Evolutionary conservation across 2,888 invertebrate species (phyloP), one percentile per base, ranked within the genome.

Genomic region (Eutolmus rufibarbis): DNA sequence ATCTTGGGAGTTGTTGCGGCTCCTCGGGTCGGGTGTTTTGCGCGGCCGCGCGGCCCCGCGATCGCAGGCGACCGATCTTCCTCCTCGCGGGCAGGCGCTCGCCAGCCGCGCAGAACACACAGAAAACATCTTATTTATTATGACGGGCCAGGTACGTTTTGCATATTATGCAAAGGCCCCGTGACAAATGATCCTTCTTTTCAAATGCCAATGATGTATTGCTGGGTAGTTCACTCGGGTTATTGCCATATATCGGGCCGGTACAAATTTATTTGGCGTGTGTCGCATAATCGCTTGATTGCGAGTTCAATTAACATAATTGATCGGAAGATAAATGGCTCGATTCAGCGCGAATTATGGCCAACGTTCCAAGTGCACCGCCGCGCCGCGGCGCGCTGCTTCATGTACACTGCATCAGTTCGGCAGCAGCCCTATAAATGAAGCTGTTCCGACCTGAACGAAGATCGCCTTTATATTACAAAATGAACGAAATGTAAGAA

Each of bases 41-140:
- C 23, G 12, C 9, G 23, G 9, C 57, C 57, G 28, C 28, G 28
- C 57, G 34, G 0, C 5, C 3, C 5, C 19, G 23, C 66, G 51
- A 51, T 51, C 51, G n/a, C 51, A 19, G 19, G n/a, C 34, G 43
- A 37, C 78, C 31, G 40, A 78, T 40, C 78, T 40, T 78, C 3
- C 16, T 28, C 23, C 40, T 79, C 43, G 46, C 46, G 79, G 78
- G 23, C 51, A 66, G 84, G n/a, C 40, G 66, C 14, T 34, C 34
- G 34, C 37, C 46, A 28, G 43, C 76, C 16, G 86, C 23, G 40
- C 28, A 14, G 84, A 74, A 84, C 40, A 57, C 74, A 74, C 66
- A 74, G 84, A 78, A 57, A 81, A 88, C 77, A 84, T 88, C 88
- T 88, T 88, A 88, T 88, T 88, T 88, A 88, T 88, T 88, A 88